A percentile compares a stretch with the other conserved stretches of the same genome.
phyloP scores from a whole-genome alignment of 2,797 vertebrate genomes.

The Valencia hispanica region DNA sequence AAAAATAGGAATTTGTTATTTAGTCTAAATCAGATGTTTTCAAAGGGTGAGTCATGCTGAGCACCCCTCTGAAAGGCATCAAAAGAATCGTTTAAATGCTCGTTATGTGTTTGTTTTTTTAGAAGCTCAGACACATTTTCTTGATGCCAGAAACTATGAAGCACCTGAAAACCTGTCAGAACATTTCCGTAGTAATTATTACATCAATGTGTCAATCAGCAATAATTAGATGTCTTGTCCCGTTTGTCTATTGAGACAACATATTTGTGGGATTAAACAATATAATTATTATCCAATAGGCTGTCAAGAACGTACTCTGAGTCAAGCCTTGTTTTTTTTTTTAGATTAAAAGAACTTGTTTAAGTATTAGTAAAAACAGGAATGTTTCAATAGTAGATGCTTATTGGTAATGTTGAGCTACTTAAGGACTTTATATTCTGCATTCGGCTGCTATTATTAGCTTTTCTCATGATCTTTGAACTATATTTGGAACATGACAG shows the following conservation, averaged over 20 bases:
- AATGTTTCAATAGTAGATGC: background rate
- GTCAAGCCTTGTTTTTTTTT: background rate
- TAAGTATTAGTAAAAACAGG: background rate
- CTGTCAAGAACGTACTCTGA: background rate
- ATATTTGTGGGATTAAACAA: background rate
- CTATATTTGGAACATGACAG: background rate
- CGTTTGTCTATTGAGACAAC: background rate
- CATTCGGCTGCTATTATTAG: no score
- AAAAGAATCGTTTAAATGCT: background rate
- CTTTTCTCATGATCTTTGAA: background rate
- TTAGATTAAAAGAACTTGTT: background rate
- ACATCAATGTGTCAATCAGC: background rate
- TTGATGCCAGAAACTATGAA: background rate
- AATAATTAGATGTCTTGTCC: background rate
- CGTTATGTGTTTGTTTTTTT: background rate
- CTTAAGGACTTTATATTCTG: no score
- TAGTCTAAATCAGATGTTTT: background rate
- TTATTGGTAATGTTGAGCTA: background rate
- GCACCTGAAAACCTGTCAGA: background rate
- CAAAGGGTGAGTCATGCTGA: background rate
- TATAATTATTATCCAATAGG: background rate
- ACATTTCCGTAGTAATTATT: background rate
- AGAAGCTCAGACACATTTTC: background rate
- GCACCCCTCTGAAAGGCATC: background rate
- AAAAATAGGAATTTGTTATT: background rate